phyloP scores from a whole-genome alignment of 2,888 invertebrate genomes.

The Leptinotarsa haldemani region DNA sequence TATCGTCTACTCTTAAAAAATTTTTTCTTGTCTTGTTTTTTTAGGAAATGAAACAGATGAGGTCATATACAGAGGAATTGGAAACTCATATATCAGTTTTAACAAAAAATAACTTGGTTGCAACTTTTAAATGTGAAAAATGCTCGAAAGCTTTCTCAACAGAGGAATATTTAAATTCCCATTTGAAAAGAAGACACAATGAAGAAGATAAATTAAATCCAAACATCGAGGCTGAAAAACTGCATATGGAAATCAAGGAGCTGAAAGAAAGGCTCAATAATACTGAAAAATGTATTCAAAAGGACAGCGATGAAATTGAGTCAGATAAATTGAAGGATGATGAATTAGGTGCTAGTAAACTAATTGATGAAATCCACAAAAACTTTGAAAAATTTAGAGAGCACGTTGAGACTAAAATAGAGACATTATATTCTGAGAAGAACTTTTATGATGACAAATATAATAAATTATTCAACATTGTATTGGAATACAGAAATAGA shows the following conservation, averaged over 20 bases:
- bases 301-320: slow-evolving; percentile 51
- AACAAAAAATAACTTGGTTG: slow-evolving; percentile 65
- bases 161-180: slow-evolving; percentile 74
- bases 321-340: slow-evolving; percentile 37
- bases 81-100: slow-evolving; percentile 68
- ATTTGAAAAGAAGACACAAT: slow-evolving; percentile 72
- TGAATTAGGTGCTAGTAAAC: slow-evolving; percentile 29
- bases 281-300: slow-evolving; percentile 70
- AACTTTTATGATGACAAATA: slow-evolving; percentile 69
- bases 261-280: slow-evolving; percentile 73
- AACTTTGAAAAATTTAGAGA: slow-evolving; percentile 61
- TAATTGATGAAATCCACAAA: slow-evolving; percentile 56
- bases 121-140: slow-evolving; percentile 70
- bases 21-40: slow-evolving; percentile 30
- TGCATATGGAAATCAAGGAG: slow-evolving; percentile 74
- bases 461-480: slow-evolving; percentile 67
- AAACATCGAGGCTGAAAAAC: slow-evolving; percentile 72
- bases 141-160: slow-evolving; percentile 78
- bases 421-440: slow-evolving; percentile 69
- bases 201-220: slow-evolving; percentile 52
- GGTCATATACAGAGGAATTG: slow-evolving; percentile 65
- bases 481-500: slow-evolving; percentile 40
- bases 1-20: too few relatives aligned
- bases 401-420: slow-evolving; percentile 61
- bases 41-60: slow-evolving; percentile 58